Base-by-base conservation (phyloP, 2,113 vertebrate species). In the Dicaeum eximium region DNA sequence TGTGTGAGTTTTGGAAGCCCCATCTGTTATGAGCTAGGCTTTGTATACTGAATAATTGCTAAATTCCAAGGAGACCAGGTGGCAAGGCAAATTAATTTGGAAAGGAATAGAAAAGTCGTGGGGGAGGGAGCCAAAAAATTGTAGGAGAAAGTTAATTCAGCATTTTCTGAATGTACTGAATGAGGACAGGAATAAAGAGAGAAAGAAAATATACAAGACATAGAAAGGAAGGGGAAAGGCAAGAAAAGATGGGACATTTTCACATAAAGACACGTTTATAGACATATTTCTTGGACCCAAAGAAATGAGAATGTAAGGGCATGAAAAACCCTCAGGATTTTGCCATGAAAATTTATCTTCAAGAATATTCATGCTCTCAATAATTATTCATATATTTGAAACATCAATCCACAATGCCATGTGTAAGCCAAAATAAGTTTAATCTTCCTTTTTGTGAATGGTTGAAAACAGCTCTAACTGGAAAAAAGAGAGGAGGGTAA, bases 81-180 rank as follows among this genome's bases (percentile, higher is more conserved):
- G 96, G 95, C 93, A 96, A 79, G 60, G 69, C 92, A 96, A 96
- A 96, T 96, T 95, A 90, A 97, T 97, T 94, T 95, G 82, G 92
- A 88, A 96, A 95, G 90, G 92, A 93, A 95, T 78, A 80, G 72
- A 83, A 86, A 93, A 91, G 56, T 90, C 62, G 23, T 57, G 72
- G 53, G 22, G 84, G 67, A 91, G 44, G 47, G 56, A 94, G 48
- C 18, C 13, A 7, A 94, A 86, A 94, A 93, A 83, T 56, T 69
- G 35, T 77, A 78, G 56, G 27, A 75, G 74, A 82, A 96, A 93
- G 54, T 86, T 92, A 78, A 93, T 92, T 96, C 91, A 94, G 80
- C 64, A 62, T 92, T 90, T 94, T 88, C 64, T 80, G 69, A 83
- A 73, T 31, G 35, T 67, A 73, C 19, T 78, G 47, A 92, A 92